Conservation (phyloP, 2,888 invertebrate species). For the Hydrotaea diabolus region DNA sequence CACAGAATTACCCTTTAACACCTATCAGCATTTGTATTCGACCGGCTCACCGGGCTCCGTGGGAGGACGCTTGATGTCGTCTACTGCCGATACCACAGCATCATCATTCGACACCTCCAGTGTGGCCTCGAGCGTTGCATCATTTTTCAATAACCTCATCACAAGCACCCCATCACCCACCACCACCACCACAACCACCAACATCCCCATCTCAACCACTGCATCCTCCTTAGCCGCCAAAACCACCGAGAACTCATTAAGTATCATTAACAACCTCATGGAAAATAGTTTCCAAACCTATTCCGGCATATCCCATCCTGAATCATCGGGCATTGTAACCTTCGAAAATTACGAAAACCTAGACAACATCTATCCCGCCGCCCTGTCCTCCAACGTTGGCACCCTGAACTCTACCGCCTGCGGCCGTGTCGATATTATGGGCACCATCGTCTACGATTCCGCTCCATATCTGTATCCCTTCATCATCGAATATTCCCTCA, state of each 20-base stretch:
- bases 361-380: conserved; percentile 84
- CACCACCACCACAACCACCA: conserved; percentile 60
- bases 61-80: conserved; percentile 50
- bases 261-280: conserved; percentile 79
- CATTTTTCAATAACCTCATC: conserved; percentile 75
- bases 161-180: conserved; percentile 73
- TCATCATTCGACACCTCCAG: conserved; percentile 55
- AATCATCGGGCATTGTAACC: conserved; percentile 73
- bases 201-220: conserved; percentile 62
- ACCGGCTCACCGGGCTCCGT: conserved; percentile 69
- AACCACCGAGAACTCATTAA: conserved; percentile 76
- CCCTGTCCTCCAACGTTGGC: conserved; percentile 81
- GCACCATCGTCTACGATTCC: conserved; percentile 94
- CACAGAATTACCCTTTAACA: conserved; percentile 75
- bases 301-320: conserved; percentile 79
- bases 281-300: conserved; percentile 80
- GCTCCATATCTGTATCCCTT: conserved; percentile 97
- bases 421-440: conserved; percentile 94
- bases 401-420: conserved; percentile 84
- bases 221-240: conserved; percentile 65
- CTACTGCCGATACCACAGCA: conserved; percentile 68
- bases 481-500: conserved; percentile 96
- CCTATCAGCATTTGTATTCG: conserved; percentile 73
- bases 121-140: conserved; percentile 71
- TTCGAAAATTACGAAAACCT: conserved; percentile 82